Base-by-base conservation (phyloP, 2,113 vertebrate species). In the Gadus chalcogrammus region DNA sequence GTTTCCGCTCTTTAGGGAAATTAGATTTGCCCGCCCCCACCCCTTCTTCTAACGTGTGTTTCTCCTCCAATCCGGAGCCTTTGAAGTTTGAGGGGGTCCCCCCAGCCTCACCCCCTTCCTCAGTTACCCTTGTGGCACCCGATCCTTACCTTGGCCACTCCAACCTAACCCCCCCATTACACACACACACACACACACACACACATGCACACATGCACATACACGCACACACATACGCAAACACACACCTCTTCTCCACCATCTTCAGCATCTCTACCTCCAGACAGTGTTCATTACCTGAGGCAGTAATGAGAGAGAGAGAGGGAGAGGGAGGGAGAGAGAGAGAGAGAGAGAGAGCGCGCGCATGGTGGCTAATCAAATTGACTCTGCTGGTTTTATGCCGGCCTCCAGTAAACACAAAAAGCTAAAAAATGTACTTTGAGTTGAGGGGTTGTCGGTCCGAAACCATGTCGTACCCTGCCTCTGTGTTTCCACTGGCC, bases 221-320 rank as follows among this genome's bases (percentile, higher is more conserved):
- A 48, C 15, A 68, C 77, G 68, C 79, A 73, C 79, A 61, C 59
- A 22, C 59, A 24, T 18, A 6, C 13, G n/a, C 42, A 2, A 6
- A 48, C 42, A 48, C 42, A 48, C 15, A 68, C 77, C 59, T 1
- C 73, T 80, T 13, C 4, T 79, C 73, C 42, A 48, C 42, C 42
- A 75, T 82, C 78, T 20, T 20, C n/a, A 2, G 3, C 58, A 62
- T 15, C 74, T 74, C 70, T 81, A 82, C 82, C 85, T 85, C 81
- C 89, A 91, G 90, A 91, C 88, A 90, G 84, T 86, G 82, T 85
- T 89, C 82, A 87, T 91, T 91, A 91, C 86, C 88, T 89, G 85
- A 84, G 90, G 90, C 87, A 68, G 75, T 81, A 78, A 70, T 78
- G 76, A 48, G 42, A 48, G 42, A 48, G 42, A 48, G 42, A 48